Conservation (phyloP, 2,797 vertebrate genomes). For the Acanthurus lineatus region DNA sequence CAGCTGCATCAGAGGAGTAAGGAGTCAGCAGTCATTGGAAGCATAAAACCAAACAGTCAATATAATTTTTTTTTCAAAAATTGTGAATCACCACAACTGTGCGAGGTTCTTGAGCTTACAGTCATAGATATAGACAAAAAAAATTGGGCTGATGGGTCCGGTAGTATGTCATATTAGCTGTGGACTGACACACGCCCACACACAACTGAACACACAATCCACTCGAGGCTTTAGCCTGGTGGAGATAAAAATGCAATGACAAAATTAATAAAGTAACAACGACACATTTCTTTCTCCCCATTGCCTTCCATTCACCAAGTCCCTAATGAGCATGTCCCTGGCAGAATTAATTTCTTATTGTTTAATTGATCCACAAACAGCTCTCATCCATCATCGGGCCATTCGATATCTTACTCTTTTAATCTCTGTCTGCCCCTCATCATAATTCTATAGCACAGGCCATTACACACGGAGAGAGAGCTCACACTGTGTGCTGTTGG, state of each 20-base stretch:
- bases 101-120: no score
- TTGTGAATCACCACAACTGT: no score
- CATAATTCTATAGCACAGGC: conserved; percentile 78
- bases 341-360: conserved; percentile 85
- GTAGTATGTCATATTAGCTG: no score
- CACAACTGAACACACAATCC: neutral
- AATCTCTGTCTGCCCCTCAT: conserved; percentile 77
- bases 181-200: neutral
- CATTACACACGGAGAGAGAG: conserved; percentile 66
- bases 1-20: no score
- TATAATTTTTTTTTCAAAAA: no score
- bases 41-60: no score
- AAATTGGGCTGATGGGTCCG: no score
- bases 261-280: conserved; percentile 51
- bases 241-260: conserved; percentile 25
- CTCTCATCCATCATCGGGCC: conserved; percentile 82
- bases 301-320: conserved; percentile 65
- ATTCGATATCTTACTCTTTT: conserved; percentile 81
- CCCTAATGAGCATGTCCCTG: conserved; percentile 86
- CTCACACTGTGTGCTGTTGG: conserved; percentile 33
- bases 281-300: conserved; percentile 56
- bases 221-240: neutral
- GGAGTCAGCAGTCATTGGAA: no score
- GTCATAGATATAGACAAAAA: no score
- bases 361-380: conserved; percentile 86